Evolutionary conservation across 2,888 invertebrate genomes (phyloP).

Genomic region (Hipparchia semele): DNA sequence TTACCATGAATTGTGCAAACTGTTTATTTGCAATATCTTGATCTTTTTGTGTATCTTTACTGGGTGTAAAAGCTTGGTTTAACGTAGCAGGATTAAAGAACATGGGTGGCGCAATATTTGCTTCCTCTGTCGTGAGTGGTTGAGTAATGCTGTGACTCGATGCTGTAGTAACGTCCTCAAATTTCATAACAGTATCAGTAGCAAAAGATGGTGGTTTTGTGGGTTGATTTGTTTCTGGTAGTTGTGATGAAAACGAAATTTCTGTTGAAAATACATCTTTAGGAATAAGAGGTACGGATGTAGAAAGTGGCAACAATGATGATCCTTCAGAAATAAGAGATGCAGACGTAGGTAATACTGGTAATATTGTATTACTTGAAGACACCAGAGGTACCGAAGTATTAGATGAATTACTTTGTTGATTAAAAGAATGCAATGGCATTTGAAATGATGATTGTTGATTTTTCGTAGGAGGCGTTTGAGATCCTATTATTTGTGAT

Average conservation of each 20-base stretch:
- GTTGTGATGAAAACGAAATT: neutral
- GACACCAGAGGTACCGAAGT: neutral
- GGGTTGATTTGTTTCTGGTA: neutral
- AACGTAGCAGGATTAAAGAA: slow-evolving; percentile 47
- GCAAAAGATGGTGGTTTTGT: neutral
- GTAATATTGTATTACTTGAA: neutral
- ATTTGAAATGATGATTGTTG: slow-evolving; percentile 8
- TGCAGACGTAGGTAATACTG: neutral
- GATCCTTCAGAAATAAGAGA: neutral
- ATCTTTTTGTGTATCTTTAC: slow-evolving; percentile 30
- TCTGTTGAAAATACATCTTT: neutral
- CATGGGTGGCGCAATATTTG: slow-evolving; percentile 39
- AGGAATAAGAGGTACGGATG: neutral
- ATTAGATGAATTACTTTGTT: neutral
- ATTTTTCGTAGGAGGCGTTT: neutral
- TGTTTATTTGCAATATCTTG: slow-evolving; percentile 25
- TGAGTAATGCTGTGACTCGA: neutral
- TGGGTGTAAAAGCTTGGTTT: slow-evolving; percentile 1
- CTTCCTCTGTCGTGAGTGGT: neutral
- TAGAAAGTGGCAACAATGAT: neutral
- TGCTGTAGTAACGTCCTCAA: too few species aligned
- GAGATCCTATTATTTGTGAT: neutral
- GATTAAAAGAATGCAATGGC: neutral
- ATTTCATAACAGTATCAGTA: neutral
- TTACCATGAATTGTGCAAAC: slow-evolving; percentile 7